Conservation (phyloP, 2,888 invertebrate genomes). For the Dicyrtomina minuta region DNA sequence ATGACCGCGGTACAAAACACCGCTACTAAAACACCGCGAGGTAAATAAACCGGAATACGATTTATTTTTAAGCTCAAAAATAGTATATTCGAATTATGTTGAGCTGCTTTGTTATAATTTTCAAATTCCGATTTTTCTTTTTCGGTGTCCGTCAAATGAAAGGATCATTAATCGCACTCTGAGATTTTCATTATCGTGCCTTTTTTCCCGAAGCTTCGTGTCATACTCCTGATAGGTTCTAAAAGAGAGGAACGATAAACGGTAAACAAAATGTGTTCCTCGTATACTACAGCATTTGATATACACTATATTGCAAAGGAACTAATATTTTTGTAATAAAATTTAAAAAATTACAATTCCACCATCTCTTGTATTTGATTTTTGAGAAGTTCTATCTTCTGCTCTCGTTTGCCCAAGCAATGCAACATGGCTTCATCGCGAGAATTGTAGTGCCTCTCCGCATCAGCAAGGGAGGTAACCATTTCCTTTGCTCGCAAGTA, state of each 20-base stretch:
- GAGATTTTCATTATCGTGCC: slow-evolving; percentile 77
- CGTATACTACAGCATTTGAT: too few relatives aligned
- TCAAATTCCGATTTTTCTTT: too few relatives aligned
- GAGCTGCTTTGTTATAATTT: too few relatives aligned
- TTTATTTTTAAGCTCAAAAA: too few relatives aligned
- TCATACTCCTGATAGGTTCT: slow-evolving; percentile 84
- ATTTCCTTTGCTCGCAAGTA: slow-evolving; percentile 68
- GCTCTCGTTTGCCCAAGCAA: slow-evolving; percentile 74
- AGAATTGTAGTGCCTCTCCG: slow-evolving; percentile 68
- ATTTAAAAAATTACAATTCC: slow-evolving; percentile 65
- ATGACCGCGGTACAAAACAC: too few relatives aligned
- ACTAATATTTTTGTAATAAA: too few relatives aligned
- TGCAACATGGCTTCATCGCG: slow-evolving; percentile 72
- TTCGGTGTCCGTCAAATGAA: too few relatives aligned
- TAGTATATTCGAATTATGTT: too few relatives aligned
- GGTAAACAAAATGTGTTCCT: background rate
- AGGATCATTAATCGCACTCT: slow-evolving; percentile 84
- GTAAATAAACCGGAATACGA: too few relatives aligned
- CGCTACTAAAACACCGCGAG: too few relatives aligned
- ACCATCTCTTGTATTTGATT: slow-evolving; percentile 88
- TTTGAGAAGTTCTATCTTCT: slow-evolving; percentile 81
- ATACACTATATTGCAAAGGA: too few relatives aligned
- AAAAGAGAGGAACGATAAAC: slow-evolving; percentile 31
- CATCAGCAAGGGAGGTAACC: slow-evolving; percentile 70
- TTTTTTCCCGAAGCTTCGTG: slow-evolving; percentile 70